Evolutionary conservation across 2,888 invertebrate genomes (phyloP).

Genomic region (Acleris laterana): DNA sequence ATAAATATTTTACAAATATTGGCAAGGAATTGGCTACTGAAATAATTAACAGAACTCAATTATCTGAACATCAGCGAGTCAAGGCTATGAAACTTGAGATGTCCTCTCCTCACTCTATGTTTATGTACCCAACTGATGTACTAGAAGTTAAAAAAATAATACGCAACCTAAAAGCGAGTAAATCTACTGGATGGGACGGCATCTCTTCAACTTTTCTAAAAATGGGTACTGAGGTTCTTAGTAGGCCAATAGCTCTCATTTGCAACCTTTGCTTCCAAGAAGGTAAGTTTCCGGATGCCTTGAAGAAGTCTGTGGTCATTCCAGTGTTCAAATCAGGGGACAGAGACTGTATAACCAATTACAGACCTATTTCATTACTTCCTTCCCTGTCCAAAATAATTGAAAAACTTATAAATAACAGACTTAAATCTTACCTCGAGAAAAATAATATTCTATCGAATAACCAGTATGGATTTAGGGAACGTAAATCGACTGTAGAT

Average conservation of each 20-base stretch:
- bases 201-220: no score
- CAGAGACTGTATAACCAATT: constrained; percentile 1
- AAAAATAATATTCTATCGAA: no score
- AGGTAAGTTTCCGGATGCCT: constrained; percentile 3
- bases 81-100: neutral
- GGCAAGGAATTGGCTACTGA: neutral
- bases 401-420: no score
- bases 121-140: neutral
- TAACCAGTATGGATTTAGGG: no score
- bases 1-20: constrained; percentile 1
- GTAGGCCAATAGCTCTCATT: neutral
- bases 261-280: neutral
- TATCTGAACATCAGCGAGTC: neutral
- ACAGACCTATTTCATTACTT: neutral
- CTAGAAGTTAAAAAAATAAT: neutral
- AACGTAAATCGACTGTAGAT: no score
- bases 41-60: neutral
- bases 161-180: neutral
- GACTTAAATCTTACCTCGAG: no score
- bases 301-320: neutral
- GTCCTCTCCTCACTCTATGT: neutral
- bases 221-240: no score
- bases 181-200: no score
- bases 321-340: neutral
- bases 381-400: neutral